Base-by-base conservation (phyloP, 2,797 vertebrate genomes). In the Falco cherrug region DNA sequence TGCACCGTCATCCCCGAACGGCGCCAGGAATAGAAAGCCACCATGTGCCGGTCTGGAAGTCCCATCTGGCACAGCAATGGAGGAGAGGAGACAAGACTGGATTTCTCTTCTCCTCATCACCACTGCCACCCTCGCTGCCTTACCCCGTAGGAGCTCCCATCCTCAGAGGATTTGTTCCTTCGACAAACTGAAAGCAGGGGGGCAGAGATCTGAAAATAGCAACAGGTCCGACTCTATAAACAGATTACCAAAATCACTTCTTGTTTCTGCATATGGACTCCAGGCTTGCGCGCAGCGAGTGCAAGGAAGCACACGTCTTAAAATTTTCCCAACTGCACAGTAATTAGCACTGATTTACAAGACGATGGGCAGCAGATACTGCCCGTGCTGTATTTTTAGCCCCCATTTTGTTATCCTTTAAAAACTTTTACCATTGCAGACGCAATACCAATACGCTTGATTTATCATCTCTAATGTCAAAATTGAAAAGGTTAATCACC, bases 401-500 rank as follows among this genome's bases (percentile, higher is more conserved):
- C 33, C 37, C 71, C 3, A 8, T 31, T 95, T 87, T 65, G 69
- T 82, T 76, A 83, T 67, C 85, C 70, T 56, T 93, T 67, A 67
- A 81, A 93, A 84, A 92, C 53, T 50, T 69, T 12, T 61, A 73
- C 79, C 54, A 3, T 5, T 37, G 77, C 93, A 96, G 88, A 81
- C 3, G 2, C 16, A 6, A 43, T 71, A 95, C 82, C 93, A 96
- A 97, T 65, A 39, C 43, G 10, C 76, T 94, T 88, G 84, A 97
- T 97, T 94, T 97, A 90, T 94, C 93, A 96, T 83, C 90, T 93
- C 17, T 88, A 91, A 93, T 48, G 91, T 92, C 95, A 95, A 86
- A 95, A 95, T n/a, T 57, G 84, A 98, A 97, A 98, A 96, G 77
- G 95, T 96, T 97, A 97, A 97, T 96, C 95, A 67, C 78, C 50